A percentile compares a stretch with the other conserved stretches of the same genome.
Conservation (phyloP, 2,797 vertebrate species). For the Sebastiscus albofasciatus region DNA sequence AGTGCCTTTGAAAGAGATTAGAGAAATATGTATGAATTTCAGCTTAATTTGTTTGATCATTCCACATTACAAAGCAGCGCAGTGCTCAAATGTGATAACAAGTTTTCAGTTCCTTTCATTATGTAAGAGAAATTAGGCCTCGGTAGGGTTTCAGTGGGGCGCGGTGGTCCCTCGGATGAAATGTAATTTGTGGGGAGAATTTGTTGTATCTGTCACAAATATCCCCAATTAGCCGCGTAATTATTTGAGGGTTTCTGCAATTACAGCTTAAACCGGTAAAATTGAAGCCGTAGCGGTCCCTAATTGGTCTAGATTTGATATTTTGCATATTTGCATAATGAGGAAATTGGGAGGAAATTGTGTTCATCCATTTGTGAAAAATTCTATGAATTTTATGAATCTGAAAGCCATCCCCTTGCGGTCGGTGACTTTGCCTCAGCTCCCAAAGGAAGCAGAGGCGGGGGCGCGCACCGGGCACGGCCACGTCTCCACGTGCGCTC, state of each 20-base stretch:
- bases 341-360: slow-evolving; percentile 99
- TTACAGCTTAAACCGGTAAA: slow-evolving; percentile 98
- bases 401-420: slow-evolving; percentile 93
- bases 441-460: slow-evolving; percentile 89
- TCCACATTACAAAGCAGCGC: slow-evolving; percentile 96
- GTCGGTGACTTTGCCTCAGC: slow-evolving; percentile 93
- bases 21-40: slow-evolving; percentile 98
- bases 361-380: slow-evolving; percentile 99
- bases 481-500: slow-evolving; percentile 83
- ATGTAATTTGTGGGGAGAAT: slow-evolving; percentile 99
- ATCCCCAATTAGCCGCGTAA: slow-evolving; percentile 99
- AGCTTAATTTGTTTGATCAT: slow-evolving; percentile 99
- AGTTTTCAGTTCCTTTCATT: slow-evolving; percentile 98
- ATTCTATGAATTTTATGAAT: slow-evolving; percentile 98
- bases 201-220: slow-evolving; percentile 99
- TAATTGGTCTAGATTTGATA: slow-evolving; percentile 99
- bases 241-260: slow-evolving; percentile 99
- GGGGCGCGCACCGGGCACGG: slow-evolving; percentile 81
- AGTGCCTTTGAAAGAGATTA: slow-evolving; percentile 91
- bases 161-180: slow-evolving; percentile 95
- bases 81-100: slow-evolving; percentile 98
- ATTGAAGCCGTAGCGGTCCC: slow-evolving; percentile 97
- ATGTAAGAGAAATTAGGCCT: slow-evolving; percentile 98
- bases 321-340: slow-evolving; percentile 99
- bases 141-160: slow-evolving; percentile 93